Percentiles rank a stretch among this genome's conserved stretches.
phyloP scores from a whole-genome alignment of 2,113 vertebrate genomes.

The Probosciger aterrimus region DNA sequence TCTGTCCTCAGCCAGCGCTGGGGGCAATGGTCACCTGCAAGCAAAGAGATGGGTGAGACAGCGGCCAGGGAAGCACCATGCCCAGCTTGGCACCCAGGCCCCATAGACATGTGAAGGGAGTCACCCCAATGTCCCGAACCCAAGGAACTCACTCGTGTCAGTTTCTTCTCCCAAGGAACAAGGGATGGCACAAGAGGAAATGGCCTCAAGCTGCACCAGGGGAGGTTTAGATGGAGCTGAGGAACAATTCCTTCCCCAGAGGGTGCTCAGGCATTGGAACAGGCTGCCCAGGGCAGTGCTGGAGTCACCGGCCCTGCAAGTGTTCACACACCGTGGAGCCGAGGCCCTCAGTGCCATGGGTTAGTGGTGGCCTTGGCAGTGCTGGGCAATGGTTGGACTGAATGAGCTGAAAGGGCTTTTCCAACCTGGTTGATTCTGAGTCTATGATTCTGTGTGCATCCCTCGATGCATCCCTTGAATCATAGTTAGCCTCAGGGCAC shows the following conservation, averaged over 20 bases:
- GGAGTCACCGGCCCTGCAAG: too few species aligned
- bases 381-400: not conserved
- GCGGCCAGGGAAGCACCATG: accelerated
- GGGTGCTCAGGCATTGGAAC: too few species aligned
- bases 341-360: not conserved
- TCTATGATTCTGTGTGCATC: not conserved
- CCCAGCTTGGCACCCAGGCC: not conserved
- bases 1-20: not conserved
- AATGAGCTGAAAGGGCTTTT: not conserved
- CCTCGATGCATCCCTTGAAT: not conserved
- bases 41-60: not conserved
- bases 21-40: constrained; percentile 34
- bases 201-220: not conserved
- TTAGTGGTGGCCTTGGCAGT: not conserved
- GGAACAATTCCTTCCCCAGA: not conserved
- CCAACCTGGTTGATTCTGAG: not conserved
- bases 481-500: accelerated
- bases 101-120: not conserved
- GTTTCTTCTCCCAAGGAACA: not conserved
- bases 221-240: not conserved
- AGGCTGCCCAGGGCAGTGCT: too few species aligned
- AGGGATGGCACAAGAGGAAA: not conserved
- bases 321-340: accelerated
- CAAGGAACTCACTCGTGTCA: not conserved
- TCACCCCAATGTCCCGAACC: not conserved